Evolutionary conservation across 2,888 invertebrate genomes (phyloP).

Genomic region (Machimus rusticus): DNA sequence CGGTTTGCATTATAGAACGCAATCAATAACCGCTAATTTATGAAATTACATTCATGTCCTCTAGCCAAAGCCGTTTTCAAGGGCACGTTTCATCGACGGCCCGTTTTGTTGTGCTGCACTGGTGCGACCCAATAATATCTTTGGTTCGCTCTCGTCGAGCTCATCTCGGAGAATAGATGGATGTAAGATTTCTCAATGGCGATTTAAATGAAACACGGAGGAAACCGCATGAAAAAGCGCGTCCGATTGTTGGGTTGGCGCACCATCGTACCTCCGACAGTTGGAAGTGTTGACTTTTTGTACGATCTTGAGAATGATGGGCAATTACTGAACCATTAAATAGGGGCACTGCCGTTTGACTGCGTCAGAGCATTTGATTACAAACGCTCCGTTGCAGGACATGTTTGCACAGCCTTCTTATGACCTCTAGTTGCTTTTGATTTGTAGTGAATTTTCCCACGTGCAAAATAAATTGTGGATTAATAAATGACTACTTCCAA

Average conservation of each 20-base stretch:
- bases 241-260: neutral
- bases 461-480: neutral
- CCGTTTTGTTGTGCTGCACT: neutral
- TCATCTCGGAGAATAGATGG: neutral
- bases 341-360: neutral
- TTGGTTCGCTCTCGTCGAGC: neutral
- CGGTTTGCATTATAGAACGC: conserved; percentile 11
- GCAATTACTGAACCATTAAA: conserved; percentile 2
- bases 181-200: conserved; percentile 11
- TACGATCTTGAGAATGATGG: neutral
- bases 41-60: conserved; percentile 31
- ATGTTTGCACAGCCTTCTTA: neutral
- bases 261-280: neutral
- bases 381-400: neutral
- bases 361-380: neutral
- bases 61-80: conserved; percentile 23
- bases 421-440: neutral
- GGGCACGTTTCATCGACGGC: conserved; percentile 2
- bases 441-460: neutral
- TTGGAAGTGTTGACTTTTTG: neutral
- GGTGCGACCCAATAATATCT: neutral
- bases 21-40: conserved; percentile 35
- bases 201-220: neutral
- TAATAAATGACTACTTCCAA: neutral
- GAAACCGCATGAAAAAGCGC: conserved; percentile 1